Percentiles rank a stretch among this genome's conserved stretches.
phyloP scores from a whole-genome alignment of 2,113 vertebrate genomes.

The Grammomys surdaster region DNA sequence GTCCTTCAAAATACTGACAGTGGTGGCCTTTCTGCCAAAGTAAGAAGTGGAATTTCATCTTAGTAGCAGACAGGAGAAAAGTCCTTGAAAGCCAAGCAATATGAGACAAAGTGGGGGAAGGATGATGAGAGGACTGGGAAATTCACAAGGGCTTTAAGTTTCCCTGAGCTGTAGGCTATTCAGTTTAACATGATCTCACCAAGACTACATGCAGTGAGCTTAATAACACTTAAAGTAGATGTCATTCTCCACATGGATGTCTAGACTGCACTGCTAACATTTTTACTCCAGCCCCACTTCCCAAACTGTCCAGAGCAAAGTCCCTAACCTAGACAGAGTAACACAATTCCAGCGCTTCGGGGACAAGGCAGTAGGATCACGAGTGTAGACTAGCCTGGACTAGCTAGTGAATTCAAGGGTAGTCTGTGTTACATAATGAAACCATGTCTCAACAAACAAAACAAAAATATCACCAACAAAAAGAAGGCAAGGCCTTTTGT shows the following conservation, averaged over 20 bases:
- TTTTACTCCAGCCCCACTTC: neutral
- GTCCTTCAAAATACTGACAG: neutral
- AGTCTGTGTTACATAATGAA: neutral
- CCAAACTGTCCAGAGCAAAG: neutral
- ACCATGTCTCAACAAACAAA: neutral
- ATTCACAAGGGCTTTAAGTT: neutral
- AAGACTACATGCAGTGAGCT: neutral
- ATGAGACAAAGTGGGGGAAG: neutral
- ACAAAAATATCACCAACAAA: neutral
- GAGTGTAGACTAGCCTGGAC: neutral
- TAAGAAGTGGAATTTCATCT: neutral
- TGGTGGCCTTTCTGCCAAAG: neutral
- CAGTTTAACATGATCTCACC: neutral
- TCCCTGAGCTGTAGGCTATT: neutral
- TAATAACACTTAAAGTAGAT: neutral
- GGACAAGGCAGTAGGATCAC: neutral
- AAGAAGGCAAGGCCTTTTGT: neutral
- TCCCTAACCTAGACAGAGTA: neutral
- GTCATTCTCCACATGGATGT: neutral
- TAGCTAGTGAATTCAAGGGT: neutral
- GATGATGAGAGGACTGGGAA: neutral
- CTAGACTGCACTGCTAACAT: neutral
- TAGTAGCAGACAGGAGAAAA: neutral
- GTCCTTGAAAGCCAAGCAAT: neutral
- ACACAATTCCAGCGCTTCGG: neutral